phyloP scores from a whole-genome alignment of 2,797 vertebrate species.

The Ispidina lecontei region DNA sequence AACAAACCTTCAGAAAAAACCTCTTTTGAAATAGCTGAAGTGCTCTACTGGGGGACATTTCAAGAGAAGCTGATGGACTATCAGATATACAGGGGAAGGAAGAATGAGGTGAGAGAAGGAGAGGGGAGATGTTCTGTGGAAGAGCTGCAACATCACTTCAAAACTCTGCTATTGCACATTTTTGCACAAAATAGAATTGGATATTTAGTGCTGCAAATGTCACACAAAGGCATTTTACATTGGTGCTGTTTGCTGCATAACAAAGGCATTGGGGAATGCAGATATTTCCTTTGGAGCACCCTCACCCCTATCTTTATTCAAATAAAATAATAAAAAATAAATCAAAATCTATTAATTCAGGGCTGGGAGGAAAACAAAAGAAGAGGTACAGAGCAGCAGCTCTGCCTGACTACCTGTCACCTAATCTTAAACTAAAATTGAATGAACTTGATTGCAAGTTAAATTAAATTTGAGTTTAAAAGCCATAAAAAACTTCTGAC shows the following conservation, averaged over 20 bases:
- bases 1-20: constrained; percentile 14
- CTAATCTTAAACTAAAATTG: constrained; percentile 11
- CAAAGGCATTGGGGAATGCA: neutral
- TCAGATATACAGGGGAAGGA: constrained; percentile 18
- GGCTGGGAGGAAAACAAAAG: neutral
- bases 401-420: neutral
- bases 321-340: neutral
- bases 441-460: constrained; percentile 20
- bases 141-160: constrained; percentile 44
- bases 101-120: neutral
- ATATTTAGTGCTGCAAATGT: neutral
- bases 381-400: neutral
- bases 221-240: neutral
- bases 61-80: constrained; percentile 58
- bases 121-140: constrained; percentile 54
- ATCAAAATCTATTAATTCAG: neutral
- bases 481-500: neutral
- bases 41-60: constrained; percentile 58
- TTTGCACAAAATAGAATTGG: neutral
- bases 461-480: constrained; percentile 42
- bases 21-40: constrained; percentile 40
- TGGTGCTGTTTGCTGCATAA: neutral
- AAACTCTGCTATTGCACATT: constrained; percentile 2
- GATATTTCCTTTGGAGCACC: neutral
- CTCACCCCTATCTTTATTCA: neutral